A percentile compares a stretch with the other conserved stretches of the same genome.
These are phyloP conservation scores for Lindbergichthys nudifrons DNA, from an alignment of 2,797 vertebrate species.

Conservation along the genomic window DNA sequence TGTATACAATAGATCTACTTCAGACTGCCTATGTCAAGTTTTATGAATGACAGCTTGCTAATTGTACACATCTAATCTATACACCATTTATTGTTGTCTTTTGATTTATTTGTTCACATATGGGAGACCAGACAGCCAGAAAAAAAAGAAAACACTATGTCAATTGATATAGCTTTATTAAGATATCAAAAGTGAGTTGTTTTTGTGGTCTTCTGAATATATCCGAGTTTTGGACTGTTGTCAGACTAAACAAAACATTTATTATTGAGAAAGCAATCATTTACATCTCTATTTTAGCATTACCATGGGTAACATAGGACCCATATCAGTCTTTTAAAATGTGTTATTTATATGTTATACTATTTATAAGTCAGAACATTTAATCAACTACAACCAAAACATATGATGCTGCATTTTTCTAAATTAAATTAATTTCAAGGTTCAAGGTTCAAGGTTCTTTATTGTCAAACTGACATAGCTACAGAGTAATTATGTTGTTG, in stretches of 20 bases:
- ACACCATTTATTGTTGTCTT: no score
- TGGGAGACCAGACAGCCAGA: neutral
- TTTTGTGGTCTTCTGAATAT: neutral
- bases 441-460: no score
- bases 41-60: slow-evolving; percentile 27
- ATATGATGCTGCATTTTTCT: neutral
- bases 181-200: neutral
- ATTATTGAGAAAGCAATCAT: no score
- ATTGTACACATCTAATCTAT: neutral
- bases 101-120: neutral
- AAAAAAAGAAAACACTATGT: neutral
- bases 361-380: neutral
- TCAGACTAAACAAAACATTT: neutral
- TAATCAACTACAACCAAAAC: neutral
- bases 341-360: no score
- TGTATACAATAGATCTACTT: slow-evolving; percentile 31
- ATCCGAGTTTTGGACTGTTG: neutral
- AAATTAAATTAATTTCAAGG: neutral
- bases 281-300: no score
- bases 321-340: neutral
- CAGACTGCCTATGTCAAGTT: slow-evolving; percentile 4
- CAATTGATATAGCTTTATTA: neutral
- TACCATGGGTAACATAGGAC: no score
- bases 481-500: no score
- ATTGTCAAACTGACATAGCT: no score